These are phyloP conservation scores for Chrysomela aeneicollis DNA, from an alignment of 2,888 invertebrate genomes.

Conservation along the genomic window DNA sequence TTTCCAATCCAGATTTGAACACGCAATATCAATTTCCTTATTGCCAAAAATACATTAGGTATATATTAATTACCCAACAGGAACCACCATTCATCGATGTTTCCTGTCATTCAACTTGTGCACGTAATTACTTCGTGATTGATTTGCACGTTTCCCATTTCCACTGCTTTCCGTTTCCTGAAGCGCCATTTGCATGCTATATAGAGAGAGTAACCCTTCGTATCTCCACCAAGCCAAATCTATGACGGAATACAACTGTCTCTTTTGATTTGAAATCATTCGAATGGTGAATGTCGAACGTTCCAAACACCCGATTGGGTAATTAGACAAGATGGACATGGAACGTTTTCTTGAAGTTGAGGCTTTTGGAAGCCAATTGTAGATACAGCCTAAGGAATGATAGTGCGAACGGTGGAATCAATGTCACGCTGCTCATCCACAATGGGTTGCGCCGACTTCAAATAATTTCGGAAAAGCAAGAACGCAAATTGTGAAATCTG, in stretches of 20 bases:
- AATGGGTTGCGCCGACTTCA: slow-evolving; percentile 3
- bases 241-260: not conserved
- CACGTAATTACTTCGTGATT: slow-evolving; percentile 50
- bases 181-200: slow-evolving; percentile 43
- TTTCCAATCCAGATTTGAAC: too few species aligned
- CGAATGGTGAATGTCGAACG: too few species aligned
- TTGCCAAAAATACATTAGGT: slow-evolving; percentile 4
- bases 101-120: slow-evolving; percentile 49
- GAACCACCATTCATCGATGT: slow-evolving; percentile 42
- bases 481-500: too few species aligned
- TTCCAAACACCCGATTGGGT: slow-evolving; percentile 3
- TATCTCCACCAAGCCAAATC: not conserved
- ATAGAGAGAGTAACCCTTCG: slow-evolving; percentile 19
- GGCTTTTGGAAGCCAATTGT: too few species aligned
- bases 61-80: slow-evolving; percentile 38
- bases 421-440: too few species aligned
- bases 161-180: slow-evolving; percentile 45
- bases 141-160: slow-evolving; percentile 51
- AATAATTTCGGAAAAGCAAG: too few species aligned
- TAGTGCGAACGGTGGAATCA: too few species aligned
- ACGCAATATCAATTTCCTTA: not conserved
- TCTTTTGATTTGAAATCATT: not conserved
- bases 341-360: too few species aligned
- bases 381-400: too few species aligned
- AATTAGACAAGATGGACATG: not conserved